Conservation (phyloP, 2,888 invertebrate species). For the Lithophane leautieri region DNA sequence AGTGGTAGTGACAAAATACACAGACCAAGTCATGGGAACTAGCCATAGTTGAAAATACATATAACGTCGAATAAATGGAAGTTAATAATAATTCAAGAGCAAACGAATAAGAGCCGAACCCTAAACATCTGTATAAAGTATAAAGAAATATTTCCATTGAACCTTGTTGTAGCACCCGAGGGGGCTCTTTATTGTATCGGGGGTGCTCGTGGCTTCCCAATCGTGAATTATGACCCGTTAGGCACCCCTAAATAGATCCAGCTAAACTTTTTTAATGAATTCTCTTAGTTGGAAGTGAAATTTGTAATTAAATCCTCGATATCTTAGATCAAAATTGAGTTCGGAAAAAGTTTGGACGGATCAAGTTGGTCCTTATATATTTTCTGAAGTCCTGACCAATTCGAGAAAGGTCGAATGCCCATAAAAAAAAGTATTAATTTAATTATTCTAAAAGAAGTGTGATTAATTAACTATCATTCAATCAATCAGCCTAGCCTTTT, state of each 20-base stretch:
- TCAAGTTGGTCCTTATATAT: not conserved
- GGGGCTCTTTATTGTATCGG: constrained; percentile 65
- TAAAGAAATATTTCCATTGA: constrained; percentile 62
- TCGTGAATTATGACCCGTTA: constrained; percentile 56
- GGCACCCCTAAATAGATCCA: constrained; percentile 29
- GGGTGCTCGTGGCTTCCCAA: constrained; percentile 40
- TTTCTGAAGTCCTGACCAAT: not conserved
- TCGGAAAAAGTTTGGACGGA: not conserved
- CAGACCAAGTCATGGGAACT: not conserved
- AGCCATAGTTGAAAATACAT: not conserved
- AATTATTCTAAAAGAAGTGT: too few species aligned
- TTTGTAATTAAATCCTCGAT: constrained; percentile 39
- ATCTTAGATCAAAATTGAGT: constrained; percentile 14
- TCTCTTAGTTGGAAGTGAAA: constrained; percentile 16
- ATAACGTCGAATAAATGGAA: constrained; percentile 11
- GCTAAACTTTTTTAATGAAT: constrained; percentile 42
- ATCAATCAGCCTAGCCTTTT: too few species aligned
- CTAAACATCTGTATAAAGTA: constrained; percentile 57
- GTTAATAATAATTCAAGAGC: constrained; percentile 42
- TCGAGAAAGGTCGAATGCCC: not conserved
- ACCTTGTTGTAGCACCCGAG: constrained; percentile 59
- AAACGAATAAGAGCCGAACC: constrained; percentile 16
- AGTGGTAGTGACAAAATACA: not conserved
- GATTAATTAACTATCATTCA: too few species aligned
- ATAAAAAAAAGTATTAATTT: too few species aligned